Evolutionary conservation across 2,797 vertebrate species (phyloP).

Genomic region (Tragelaphus oryx): DNA sequence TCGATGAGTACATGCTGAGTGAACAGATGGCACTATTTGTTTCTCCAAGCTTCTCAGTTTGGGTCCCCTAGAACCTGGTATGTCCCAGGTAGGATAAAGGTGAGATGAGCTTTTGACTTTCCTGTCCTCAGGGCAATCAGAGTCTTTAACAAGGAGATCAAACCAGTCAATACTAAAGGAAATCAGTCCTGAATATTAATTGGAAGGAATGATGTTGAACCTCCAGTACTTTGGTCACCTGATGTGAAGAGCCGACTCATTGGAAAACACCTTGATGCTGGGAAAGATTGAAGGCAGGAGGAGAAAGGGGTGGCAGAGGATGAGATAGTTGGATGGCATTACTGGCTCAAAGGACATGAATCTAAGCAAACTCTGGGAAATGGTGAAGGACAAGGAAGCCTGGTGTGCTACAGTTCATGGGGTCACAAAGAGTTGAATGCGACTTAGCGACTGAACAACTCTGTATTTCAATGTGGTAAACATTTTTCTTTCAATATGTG

Average conservation of each 20-base stretch:
- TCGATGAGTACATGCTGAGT: background rate
- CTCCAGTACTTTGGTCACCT: background rate
- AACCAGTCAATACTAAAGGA: background rate
- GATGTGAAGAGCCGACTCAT: background rate
- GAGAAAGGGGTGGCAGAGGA: background rate
- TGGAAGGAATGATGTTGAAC: background rate
- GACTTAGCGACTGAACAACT: background rate
- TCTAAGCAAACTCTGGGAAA: background rate
- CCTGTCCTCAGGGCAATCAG: background rate
- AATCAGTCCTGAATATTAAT: background rate
- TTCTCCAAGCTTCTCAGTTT: background rate
- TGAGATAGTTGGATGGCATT: background rate
- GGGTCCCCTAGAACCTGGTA: accelerated
- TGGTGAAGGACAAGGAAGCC: background rate
- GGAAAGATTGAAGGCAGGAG: background rate
- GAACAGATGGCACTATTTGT: background rate
- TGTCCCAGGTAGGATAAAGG: background rate
- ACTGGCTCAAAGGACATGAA: background rate
- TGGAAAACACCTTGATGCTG: background rate
- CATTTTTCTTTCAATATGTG: background rate
- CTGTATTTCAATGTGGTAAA: background rate
- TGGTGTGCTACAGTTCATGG: background rate
- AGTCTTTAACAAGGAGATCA: background rate
- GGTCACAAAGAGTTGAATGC: accelerated
- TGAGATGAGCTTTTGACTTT: background rate